Base-by-base conservation (phyloP, 2,888 invertebrate species). In the Agrochola circellaris region DNA sequence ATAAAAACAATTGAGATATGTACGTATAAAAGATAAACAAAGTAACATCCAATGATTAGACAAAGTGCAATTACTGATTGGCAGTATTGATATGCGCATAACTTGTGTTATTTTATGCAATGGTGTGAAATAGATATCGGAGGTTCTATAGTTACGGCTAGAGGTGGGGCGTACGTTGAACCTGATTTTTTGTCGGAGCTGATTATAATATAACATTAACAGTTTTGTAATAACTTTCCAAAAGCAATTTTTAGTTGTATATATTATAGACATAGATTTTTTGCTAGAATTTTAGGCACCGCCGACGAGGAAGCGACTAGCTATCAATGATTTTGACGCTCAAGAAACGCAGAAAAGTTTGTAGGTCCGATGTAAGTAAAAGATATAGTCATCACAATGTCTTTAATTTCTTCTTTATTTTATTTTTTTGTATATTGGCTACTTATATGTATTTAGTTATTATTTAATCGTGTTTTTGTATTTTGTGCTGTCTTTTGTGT, bases 41-140 rank as follows among this genome's bases (percentile, higher is more conserved):
- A 69, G 38, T 54, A 45, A 51, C 64, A 82, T 48, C 34, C 42
- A 23, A 68, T 82, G 86, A 83, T 83, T 62, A 83, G 13, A 61
- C 13, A 42, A 17, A 83, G 77, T 77, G 68, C 71, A 85, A 70
- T 70, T 51, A 75, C 60, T 64, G 64, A 74, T 81, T n/a, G 61
- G 30, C 60, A 42, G 5, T 62, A 73, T 73, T 30, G 38, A 73
- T 61, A 75, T 82, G 86, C 75, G 75, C 71, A 81, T 82, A 72
- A 23, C 0, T 45, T 23, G 42, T 64, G 70, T 56, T 67, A 11
- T 34, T 67, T 42, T 34, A 61, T 62, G 54, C 54, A 71, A 72
- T 54, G 1, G 71, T 80, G 73, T 45, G 62, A 81, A 84, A 80
- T 48, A 23, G 26, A 48, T 71, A 51, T 9, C 9, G 5, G 4